Conservation (phyloP, 92 coral and sea anemone species). For the Meandrina meandrites region DNA sequence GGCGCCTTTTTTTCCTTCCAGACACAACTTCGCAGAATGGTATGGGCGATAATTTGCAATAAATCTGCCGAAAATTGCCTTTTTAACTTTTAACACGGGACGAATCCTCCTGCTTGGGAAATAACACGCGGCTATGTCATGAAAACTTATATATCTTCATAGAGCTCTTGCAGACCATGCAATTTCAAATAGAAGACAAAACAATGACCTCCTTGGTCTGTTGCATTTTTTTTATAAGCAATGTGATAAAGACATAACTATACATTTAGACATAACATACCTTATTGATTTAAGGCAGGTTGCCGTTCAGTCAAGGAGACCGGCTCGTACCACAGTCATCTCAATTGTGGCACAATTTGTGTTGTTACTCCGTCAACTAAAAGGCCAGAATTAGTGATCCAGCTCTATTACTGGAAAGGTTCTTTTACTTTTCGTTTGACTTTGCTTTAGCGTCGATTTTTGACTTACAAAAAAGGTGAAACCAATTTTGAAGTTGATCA, state of each 20-base stretch:
- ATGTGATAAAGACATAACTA: not conserved
- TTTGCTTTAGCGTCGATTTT: not conserved
- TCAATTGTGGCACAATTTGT: not conserved
- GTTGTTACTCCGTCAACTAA: not conserved
- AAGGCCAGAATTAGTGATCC: not conserved
- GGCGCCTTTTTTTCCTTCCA: not conserved
- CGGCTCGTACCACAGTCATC: not conserved
- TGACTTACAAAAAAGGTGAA: not conserved
- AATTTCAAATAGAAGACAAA: not conserved
- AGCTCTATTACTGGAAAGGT: not conserved
- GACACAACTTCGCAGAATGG: not conserved
- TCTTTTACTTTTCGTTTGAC: not conserved
- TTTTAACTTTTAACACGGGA: not conserved
- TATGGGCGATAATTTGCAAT: not conserved
- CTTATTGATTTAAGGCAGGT: slow-evolving; percentile 4
- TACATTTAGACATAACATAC: slow-evolving; percentile 17
- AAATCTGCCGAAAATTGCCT: not conserved
- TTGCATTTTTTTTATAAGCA: not conserved
- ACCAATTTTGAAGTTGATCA: not conserved
- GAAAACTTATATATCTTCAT: not conserved
- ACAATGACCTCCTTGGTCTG: not conserved
- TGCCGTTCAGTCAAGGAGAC: not conserved
- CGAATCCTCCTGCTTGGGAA: not conserved
- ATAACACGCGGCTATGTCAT: not conserved
- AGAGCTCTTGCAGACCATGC: not conserved